Conservation (phyloP, 2,797 vertebrate genomes). For the Meda fulgida region DNA sequence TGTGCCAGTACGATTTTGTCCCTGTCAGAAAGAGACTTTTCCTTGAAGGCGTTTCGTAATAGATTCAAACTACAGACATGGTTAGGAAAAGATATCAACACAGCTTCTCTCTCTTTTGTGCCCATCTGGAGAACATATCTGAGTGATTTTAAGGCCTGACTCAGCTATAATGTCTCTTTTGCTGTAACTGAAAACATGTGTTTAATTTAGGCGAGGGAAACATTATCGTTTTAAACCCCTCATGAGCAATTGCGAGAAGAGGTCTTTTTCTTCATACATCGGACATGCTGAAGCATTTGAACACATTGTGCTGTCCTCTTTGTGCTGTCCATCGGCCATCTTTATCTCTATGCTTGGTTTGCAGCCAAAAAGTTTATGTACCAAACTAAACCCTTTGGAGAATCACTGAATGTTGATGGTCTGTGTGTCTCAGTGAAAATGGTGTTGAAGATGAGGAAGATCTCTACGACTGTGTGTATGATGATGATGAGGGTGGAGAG, state of each 20-base stretch:
- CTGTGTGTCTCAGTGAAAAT: constrained; percentile 81
- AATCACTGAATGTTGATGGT: not conserved
- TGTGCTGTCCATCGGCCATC: not conserved
- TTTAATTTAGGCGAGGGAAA: constrained; percentile 30
- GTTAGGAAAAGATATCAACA: constrained; percentile 16
- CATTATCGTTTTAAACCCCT: constrained; percentile 15
- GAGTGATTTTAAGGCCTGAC: constrained; percentile 7
- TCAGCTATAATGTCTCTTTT: constrained; percentile 20
- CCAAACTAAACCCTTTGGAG: not conserved
- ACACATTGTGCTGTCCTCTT: not conserved
- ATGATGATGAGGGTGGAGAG: constrained; percentile 94
- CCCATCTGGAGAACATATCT: constrained; percentile 32
- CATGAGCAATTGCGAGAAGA: not conserved
- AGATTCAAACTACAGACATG: constrained; percentile 18
- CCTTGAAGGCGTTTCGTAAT: not conserved
- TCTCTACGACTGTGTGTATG: constrained; percentile 95
- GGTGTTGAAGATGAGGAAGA: constrained; percentile 89
- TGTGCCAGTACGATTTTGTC: not conserved
- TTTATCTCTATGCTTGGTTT: not conserved
- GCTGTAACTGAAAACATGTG: constrained; percentile 9
- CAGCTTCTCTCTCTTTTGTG: not conserved
- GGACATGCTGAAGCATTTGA: not conserved
- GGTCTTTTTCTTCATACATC: constrained; percentile 8
- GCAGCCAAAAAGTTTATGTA: not conserved
- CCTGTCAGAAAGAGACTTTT: constrained; percentile 11